Evolutionary conservation across 2,888 invertebrate species (phyloP), one percentile per base, ranked within the genome.

Genomic region (Mystacides longicornis): DNA sequence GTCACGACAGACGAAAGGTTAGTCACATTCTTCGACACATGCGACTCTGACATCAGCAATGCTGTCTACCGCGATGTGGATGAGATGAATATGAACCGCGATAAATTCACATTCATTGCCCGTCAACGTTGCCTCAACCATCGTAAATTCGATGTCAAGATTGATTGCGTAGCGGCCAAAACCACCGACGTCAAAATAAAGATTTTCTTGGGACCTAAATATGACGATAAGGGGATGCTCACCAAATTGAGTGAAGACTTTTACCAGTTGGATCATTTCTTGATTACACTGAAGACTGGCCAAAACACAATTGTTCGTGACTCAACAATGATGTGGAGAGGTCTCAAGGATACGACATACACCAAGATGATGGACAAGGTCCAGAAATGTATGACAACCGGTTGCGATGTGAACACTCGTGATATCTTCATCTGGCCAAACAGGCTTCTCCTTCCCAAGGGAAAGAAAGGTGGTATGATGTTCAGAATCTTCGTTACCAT

Each of bases 151-250:
- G 77, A 73, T 63, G 73, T 81, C 48, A 77, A 77, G 16, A 62
- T 84, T 48, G 74, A 75, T 48, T 71, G 85, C 21, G 63, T 72
- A n/a, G 81, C 82, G 27, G 79, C 81, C 64, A 79, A 81, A 61
- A 65, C 74, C 16, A 73, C 71, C 5, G 79, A 81, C 64, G 79
- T 79, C 60, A 80, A 85, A 11, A 79, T 87, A 2, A 81, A 84
- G 59, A 69, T 84, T 2, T 87, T 81, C 75, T 68, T 86, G 60
- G 87, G 85, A 67, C 87, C 87, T 1, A 86, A 85, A 68, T 77
- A 77, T 65, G 83, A 86, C 65, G 83, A 86, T 65, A 68, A 14
- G 16, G 37, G 80, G 57, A 66, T 75, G 51, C 79, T 55, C 27
- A 51, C 48, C 31, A 46, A 23, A 16, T 49, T 78, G 67, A 72